These are phyloP conservation scores for Hypomecis punctinalis DNA, from an alignment of 2,888 invertebrate species.

Conservation along the genomic window DNA sequence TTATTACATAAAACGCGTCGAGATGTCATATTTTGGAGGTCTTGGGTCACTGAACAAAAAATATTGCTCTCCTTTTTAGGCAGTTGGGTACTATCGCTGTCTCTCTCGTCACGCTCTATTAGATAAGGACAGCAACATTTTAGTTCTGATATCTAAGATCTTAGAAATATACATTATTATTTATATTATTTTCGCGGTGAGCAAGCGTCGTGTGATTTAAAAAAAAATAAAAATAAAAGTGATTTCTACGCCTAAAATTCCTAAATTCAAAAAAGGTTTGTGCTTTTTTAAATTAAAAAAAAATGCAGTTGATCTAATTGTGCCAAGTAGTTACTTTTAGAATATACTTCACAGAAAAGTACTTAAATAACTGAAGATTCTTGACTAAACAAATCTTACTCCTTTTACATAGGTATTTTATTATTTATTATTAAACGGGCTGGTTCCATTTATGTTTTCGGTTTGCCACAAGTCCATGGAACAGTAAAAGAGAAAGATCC, in stretches of 20 bases:
- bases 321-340: too few species aligned
- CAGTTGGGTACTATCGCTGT: not conserved
- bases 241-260: not conserved
- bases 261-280: slow-evolving; percentile 24
- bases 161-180: slow-evolving; percentile 31
- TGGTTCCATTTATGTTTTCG: too few species aligned
- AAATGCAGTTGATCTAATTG: too few species aligned
- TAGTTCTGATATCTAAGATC: not conserved
- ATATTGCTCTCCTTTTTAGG: not conserved
- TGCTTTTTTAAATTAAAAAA: slow-evolving; percentile 51
- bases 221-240: slow-evolving; percentile 24
- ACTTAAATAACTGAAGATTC: too few species aligned
- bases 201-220: slow-evolving; percentile 52
- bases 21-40: slow-evolving; percentile 34
- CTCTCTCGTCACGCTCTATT: slow-evolving; percentile 1
- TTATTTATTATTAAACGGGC: too few species aligned
- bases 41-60: not conserved
- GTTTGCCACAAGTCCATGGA: too few species aligned
- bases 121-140: not conserved
- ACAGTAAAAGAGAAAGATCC: too few species aligned
- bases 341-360: too few species aligned
- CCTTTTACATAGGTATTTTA: too few species aligned
- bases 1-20: slow-evolving; percentile 47
- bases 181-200: slow-evolving; percentile 36
- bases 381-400: too few species aligned